A percentile compares a stretch with the other conserved stretches of the same genome.
These are phyloP conservation scores for Neostethus bicornis DNA, from an alignment of 2,797 vertebrate genomes.

Conservation along the genomic window DNA sequence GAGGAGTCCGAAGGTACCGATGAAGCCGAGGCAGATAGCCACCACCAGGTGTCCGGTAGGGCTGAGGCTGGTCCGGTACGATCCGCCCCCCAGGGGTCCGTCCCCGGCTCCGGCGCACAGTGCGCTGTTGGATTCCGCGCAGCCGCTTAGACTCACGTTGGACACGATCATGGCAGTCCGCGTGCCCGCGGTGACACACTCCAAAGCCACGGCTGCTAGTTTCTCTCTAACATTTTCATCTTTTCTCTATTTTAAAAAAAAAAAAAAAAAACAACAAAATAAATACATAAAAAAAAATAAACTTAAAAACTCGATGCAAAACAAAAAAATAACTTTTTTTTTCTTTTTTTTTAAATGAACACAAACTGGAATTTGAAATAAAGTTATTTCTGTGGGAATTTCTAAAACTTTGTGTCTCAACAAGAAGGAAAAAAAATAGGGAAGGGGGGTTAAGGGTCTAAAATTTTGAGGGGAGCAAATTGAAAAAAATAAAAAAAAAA, in stretches of 20 bases:
- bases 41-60: constrained; percentile 80
- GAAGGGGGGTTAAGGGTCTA: constrained; percentile 6
- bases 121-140: constrained; percentile 68
- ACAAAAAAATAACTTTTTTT: too few species aligned
- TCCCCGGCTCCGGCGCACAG: constrained; percentile 72
- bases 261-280: constrained; percentile 2
- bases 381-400: constrained; percentile 29
- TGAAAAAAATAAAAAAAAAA: too few species aligned
- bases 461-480: constrained; percentile 11
- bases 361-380: constrained; percentile 8
- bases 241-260: background rate
- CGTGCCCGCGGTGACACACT: constrained; percentile 38
- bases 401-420: constrained; percentile 56
- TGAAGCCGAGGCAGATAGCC: constrained; percentile 81
- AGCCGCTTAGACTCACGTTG: constrained; percentile 78
- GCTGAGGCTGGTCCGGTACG: constrained; percentile 66
- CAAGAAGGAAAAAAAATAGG: background rate
- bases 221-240: constrained; percentile 25
- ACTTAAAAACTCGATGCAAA: too few species aligned
- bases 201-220: constrained; percentile 43
- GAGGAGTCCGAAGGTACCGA: constrained; percentile 78
- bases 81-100: constrained; percentile 56
- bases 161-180: constrained; percentile 76
- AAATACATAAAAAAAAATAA: background rate
- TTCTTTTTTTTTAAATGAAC: too few species aligned